phyloP scores from a whole-genome alignment of 1,140 invertebrate species.

The Aphis craccivora region DNA sequence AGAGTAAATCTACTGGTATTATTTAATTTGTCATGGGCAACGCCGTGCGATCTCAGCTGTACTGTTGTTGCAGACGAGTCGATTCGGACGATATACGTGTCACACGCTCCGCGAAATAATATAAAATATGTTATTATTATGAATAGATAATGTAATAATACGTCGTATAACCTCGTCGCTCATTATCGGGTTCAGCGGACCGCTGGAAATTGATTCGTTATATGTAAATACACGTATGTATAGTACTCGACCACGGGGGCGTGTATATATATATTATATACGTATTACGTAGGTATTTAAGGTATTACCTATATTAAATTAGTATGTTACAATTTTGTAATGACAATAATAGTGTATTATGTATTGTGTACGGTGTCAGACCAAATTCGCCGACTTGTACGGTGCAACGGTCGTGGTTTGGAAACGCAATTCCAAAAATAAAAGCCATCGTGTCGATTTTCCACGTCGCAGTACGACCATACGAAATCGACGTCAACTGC shows the following conservation, averaged over 20 bases:
- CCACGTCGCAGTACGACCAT: background rate
- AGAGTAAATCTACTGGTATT: no score
- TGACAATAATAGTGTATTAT: background rate
- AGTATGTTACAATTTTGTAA: background rate
- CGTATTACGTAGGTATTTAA: background rate
- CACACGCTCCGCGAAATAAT: background rate
- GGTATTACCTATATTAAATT: background rate
- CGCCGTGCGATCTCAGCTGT: no score
- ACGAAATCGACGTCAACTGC: background rate
- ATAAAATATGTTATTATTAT: background rate
- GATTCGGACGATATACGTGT: background rate
- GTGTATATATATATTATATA: background rate
- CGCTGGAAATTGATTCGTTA: background rate
- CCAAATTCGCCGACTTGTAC: background rate
- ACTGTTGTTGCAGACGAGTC: background rate
- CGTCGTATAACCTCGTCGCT: background rate
- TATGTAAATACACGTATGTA: background rate
- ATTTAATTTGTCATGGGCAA: no score
- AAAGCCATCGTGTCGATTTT: background rate
- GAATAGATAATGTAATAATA: background rate
- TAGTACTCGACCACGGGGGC: background rate
- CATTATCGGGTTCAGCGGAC: background rate
- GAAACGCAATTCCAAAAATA: background rate
- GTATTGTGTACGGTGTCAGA: background rate
- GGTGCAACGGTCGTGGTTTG: background rate